Evolutionary conservation across 2,888 invertebrate genomes (phyloP), one percentile per base, ranked within the genome.

Genomic region (Microchrysa polita): DNA sequence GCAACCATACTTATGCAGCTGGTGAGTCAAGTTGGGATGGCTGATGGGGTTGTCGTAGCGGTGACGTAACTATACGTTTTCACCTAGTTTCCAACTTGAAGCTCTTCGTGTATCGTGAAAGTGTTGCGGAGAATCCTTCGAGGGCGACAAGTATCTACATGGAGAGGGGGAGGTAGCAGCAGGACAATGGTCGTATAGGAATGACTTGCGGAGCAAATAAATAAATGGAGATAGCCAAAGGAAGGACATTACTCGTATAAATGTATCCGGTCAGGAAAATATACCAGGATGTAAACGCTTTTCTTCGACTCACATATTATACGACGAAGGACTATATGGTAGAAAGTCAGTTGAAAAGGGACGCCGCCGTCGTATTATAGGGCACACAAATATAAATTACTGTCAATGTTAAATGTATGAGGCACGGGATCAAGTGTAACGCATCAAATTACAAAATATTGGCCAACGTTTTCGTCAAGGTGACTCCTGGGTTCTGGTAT

Each of bases 241-340:
- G 69, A 69, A 69, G 69, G 69, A 69, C 69, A 69, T 55, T 69
- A 40, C 69, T 69, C 57, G 69, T 69, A 69, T 55, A 57, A 69
- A 69, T 69, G 69, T 69, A 69, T 69, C 69, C 69, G 69, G 69
- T 18, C 57, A 27, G 57, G 69, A 55, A 65, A 65, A 65, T 61
- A 65, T 65, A 48, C 48, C n/a, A 48, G 65, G 65, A 48, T 44
- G 44, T 65, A 18, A 65, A 48, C 27, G 65, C 18, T 44, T 65
- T 65, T 42, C 42, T 48, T 42, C n/a, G 20, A n/a, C 61, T 40
- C 9, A 16, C 22, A 61, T 27, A 23, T n/a, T n/a, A n/a, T n/a
- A n/a, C 27, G 23, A 27, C 22, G n/a, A n/a, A n/a, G n/a, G n/a
- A n/a, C n/a, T n/a, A n/a, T n/a, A n/a, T 12, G 23, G 59, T 1